Base-by-base conservation (phyloP, 64 coral and sea anemone species). In the Stichodactyla helianthus region DNA sequence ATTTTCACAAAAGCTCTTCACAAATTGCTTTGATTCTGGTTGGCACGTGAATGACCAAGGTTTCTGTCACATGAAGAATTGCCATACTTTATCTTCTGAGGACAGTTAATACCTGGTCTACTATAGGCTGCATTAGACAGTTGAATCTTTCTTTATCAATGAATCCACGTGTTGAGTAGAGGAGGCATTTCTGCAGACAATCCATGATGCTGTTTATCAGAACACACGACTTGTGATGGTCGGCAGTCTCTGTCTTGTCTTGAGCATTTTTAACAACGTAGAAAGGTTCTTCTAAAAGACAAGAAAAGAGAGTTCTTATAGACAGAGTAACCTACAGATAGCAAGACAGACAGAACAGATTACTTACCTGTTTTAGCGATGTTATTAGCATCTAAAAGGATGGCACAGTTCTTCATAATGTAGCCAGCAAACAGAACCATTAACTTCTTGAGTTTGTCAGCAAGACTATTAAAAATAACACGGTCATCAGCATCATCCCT, bases 391-490 rank as follows among this genome's bases (percentile, higher is more conserved):
- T 95, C 93, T 9, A 99, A 82, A 28, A 99, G 20, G 12, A 79
- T 61, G 44, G 93, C 90, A 88, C 90, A 93, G 86, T 99, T 99
- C 90, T 99, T 99, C 19, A 95, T 65, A 55, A 99, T 84, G 71
- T 99, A 99, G 88, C 97, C 93, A 85, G 97, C 97, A 68, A 99
- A 99, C 62, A 99, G 54, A 10, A 91, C 91, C 86, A 99, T 94
- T 53, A 99, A 79, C 10, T 93, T 89, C 62, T 99, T 99, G 6
- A 99, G 86, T 74, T 95, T 99, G 11, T 88, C 93, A 50, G 97
- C 97, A 28, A 99, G 84, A 23, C 97, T 99, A 10, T 15, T 7
- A n/a, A 0, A n/a, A 77, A 7, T 79, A 50, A 50, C 6, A 79
- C 15, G 2, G 13, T 9, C 31, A 79, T 31, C 77, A 50, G 20